phyloP scores from a whole-genome alignment of 2,797 vertebrate species.

The Onychomys leucogaster region DNA sequence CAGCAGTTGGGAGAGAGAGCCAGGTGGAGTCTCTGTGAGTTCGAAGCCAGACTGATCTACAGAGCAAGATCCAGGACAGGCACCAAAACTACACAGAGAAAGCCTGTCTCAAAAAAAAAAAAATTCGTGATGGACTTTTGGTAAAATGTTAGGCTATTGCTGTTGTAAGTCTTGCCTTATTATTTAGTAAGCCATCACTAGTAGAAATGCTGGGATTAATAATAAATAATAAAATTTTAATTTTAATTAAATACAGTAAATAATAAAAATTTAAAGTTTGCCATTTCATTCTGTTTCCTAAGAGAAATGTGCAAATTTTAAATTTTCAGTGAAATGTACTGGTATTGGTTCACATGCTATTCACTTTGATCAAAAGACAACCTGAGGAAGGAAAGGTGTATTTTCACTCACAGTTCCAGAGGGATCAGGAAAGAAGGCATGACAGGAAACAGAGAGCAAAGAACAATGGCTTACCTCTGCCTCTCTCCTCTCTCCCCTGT shows the following conservation, averaged over 20 bases:
- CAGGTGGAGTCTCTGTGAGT: too few relatives aligned
- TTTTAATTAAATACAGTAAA: too few relatives aligned
- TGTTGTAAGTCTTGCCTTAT: background rate
- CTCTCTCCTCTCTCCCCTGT: background rate
- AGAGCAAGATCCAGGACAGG: too few relatives aligned
- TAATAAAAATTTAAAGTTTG: background rate
- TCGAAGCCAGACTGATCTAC: too few relatives aligned
- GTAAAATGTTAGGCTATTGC: background rate
- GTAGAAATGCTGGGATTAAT: background rate
- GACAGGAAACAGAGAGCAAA: background rate
- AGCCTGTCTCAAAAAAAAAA: too few relatives aligned
- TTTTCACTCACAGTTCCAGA: background rate
- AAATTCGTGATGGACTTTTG: background rate
- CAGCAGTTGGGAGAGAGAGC: too few relatives aligned
- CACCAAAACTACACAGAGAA: too few relatives aligned
- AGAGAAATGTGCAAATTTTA: background rate
- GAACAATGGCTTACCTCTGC: background rate
- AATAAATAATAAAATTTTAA: background rate
- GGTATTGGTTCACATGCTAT: background rate
- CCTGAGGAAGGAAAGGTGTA: background rate
- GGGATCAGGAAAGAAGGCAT: background rate
- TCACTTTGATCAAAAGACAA: background rate
- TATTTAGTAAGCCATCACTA: constrained; percentile 11
- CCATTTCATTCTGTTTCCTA: background rate
- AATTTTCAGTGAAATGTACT: background rate